A percentile compares a stretch with the other conserved stretches of the same genome.
phyloP scores from a whole-genome alignment of 2,888 invertebrate species.

The Aleiodes testaceus region DNA sequence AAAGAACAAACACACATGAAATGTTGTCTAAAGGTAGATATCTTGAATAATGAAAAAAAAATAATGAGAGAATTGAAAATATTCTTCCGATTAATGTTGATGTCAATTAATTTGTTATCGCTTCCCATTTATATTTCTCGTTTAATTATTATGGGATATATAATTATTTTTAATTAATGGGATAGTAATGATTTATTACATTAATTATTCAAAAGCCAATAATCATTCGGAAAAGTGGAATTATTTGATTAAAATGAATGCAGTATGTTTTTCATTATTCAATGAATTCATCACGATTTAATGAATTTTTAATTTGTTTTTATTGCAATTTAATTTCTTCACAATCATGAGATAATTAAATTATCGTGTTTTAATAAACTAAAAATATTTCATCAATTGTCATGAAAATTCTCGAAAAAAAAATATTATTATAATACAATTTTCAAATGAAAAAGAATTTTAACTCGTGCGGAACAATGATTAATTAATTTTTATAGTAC shows the following conservation, averaged over 20 bases:
- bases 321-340: background rate
- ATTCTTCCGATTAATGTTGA: constrained; percentile 14
- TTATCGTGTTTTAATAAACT: too few relatives aligned
- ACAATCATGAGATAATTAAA: too few relatives aligned
- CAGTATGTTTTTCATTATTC: constrained; percentile 17
- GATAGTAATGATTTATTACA: constrained; percentile 12
- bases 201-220: background rate
- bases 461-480: constrained; percentile 37
- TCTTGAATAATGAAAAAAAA: constrained; percentile 20
- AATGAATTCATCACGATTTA: background rate
- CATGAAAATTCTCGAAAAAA: constrained; percentile 24
- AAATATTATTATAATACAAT: background rate
- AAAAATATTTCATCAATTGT: too few relatives aligned
- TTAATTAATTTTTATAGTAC: constrained; percentile 39
- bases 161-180: constrained; percentile 14
- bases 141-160: constrained; percentile 5
- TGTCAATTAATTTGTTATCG: constrained; percentile 42
- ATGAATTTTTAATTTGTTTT: too few relatives aligned
- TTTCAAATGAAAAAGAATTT: constrained; percentile 7
- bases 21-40: constrained; percentile 13
- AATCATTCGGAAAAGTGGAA: constrained; percentile 1
- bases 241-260: background rate
- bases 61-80: background rate
- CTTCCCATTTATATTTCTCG: constrained; percentile 5
- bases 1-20: constrained; percentile 4